phyloP scores from a whole-genome alignment of 2,888 invertebrate species.

The Cephonodes hylas region DNA sequence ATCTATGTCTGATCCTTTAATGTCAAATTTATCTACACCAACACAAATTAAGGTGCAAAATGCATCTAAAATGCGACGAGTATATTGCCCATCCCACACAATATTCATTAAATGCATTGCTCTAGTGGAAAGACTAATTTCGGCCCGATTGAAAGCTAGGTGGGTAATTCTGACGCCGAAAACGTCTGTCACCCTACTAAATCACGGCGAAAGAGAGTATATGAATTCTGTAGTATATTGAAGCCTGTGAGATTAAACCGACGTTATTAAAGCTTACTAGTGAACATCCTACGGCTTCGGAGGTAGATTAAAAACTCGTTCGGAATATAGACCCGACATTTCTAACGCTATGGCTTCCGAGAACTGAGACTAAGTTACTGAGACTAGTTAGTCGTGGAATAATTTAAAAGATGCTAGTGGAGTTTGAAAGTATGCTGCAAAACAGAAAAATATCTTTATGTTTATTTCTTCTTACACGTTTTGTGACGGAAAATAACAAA shows the following conservation, averaged over 20 bases:
- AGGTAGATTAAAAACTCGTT: slow-evolving; percentile 8
- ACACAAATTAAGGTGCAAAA: not conserved
- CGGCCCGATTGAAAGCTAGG: slow-evolving; percentile 8
- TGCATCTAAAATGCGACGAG: not conserved
- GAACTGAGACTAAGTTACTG: not conserved
- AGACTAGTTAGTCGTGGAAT: no score
- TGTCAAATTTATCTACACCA: no score
- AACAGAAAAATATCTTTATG: no score
- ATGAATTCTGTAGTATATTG: slow-evolving; percentile 39
- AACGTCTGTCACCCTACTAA: slow-evolving; percentile 15
- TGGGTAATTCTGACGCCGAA: slow-evolving; percentile 10
- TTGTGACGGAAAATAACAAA: no score
- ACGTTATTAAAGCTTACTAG: slow-evolving; percentile 46
- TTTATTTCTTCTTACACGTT: no score
- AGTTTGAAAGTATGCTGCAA: no score
- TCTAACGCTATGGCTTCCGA: not conserved
- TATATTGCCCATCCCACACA: not conserved
- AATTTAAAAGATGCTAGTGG: no score
- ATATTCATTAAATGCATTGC: slow-evolving; percentile 14
- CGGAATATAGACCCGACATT: slow-evolving; percentile 7
- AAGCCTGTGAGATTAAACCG: slow-evolving; percentile 51
- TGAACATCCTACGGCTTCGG: slow-evolving; percentile 17
- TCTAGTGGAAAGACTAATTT: slow-evolving; percentile 12
- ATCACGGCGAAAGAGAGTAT: slow-evolving; percentile 21
- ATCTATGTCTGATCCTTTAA: no score